Base-by-base conservation (phyloP, 2,113 vertebrate genomes). In the Tursiops truncatus region DNA sequence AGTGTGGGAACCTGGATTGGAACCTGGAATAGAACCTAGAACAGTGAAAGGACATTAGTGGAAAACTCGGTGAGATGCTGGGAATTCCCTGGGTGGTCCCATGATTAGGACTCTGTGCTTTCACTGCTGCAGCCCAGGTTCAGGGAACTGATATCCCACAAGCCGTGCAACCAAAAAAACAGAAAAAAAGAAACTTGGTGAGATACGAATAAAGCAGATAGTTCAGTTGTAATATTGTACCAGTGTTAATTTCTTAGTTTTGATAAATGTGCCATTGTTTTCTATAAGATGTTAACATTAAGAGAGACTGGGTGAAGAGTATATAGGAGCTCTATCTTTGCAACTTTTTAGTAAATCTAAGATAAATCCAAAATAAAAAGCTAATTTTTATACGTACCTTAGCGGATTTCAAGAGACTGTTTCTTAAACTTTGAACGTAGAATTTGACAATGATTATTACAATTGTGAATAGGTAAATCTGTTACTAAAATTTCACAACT, bases 381-480 rank as follows among this genome's bases (percentile, higher is more conserved):
- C 26, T 58, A 82, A 44, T 33, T 53, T 71, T 79, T 44, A 36
- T 44, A 62, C 53, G 68, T 73, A 63, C 62, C 70, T 83, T 33
- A 63, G 25, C 11, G 1, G 53, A 76, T 88, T 93, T 77, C 74
- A 25, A 74, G 58, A 93, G 63, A 65, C 31, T 58, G 4, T 62
- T 95, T 94, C 50, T 80, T 95, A 58, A 73, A 79, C 58, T 79
- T 63, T 36, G n/a, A 91, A 84, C 33, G 6, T 38, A 94, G 79
- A 76, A 95, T 80, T 74, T 79, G 28, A 31, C 38, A 88, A 41
- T 81, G 15, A 81, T 84, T 77, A 60, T 68, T 79, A 84, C 90
- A 83, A 12, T 68, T 89, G 20, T 95, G 58, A 89, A 79, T 80
- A n/a, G 47, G 58, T 60, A 91, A 86, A 47, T 84, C 77, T 85